Percentiles rank a stretch among this genome's conserved stretches.
These are phyloP conservation scores for Phyllotreta striolata DNA, from an alignment of 2,888 invertebrate species.

Conservation along the genomic window DNA sequence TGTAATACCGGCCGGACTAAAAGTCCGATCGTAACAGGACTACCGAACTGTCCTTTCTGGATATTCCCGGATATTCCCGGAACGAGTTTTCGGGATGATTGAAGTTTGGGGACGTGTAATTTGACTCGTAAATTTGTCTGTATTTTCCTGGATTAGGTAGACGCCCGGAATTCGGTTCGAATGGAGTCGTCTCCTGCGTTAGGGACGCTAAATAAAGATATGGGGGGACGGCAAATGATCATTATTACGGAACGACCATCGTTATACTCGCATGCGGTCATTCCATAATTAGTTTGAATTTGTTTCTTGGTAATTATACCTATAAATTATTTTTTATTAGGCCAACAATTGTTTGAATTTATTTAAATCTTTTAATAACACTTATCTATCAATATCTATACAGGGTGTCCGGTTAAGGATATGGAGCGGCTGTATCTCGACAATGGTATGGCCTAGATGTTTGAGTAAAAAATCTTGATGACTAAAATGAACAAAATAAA, in stretches of 20 bases:
- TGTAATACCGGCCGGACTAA: conserved; percentile 2
- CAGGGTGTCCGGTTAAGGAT: too few relatives aligned
- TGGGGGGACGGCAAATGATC: conserved; percentile 21
- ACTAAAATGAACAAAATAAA: too few relatives aligned
- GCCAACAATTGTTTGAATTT: too few relatives aligned
- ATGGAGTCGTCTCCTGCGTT: conserved; percentile 24
- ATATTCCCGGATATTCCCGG: conserved; percentile 32
- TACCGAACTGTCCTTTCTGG: conserved; percentile 32
- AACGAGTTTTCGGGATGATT: conserved; percentile 34
- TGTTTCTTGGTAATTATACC: too few relatives aligned
- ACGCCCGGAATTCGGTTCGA: conserved; percentile 26
- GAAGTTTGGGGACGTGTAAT: conserved; percentile 34
- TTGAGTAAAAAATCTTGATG: too few relatives aligned
- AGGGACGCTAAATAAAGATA: conserved; percentile 23
- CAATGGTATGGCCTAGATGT: too few relatives aligned
- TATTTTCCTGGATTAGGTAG: conserved; percentile 32
- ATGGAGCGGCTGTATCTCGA: too few relatives aligned
- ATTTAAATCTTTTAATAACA: too few relatives aligned
- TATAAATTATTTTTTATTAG: too few relatives aligned
- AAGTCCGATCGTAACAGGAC: conserved; percentile 40
- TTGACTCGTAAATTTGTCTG: conserved; percentile 33
- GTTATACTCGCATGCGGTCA: too few relatives aligned
- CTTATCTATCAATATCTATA: too few relatives aligned
- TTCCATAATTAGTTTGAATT: too few relatives aligned
- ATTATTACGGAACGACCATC: conserved; percentile 6